Conservation (phyloP, 2,113 vertebrate species). For the Hiodon alosoides region DNA sequence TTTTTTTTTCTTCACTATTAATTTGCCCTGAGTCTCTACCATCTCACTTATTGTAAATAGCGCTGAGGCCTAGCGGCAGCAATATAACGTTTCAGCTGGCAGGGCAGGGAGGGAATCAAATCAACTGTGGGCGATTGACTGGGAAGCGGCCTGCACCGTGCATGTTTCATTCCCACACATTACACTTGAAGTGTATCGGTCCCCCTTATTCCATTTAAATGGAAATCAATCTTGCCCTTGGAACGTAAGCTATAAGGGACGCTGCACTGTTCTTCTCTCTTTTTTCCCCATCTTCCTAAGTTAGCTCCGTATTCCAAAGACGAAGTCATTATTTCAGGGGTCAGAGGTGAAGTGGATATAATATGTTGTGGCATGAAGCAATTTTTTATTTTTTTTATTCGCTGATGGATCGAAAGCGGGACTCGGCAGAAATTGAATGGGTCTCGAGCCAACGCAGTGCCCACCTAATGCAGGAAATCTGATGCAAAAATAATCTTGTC, state of each 20-base stretch:
- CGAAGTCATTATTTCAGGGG: slow-evolving; percentile 13
- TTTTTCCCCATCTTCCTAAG: slow-evolving; percentile 5
- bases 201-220: slow-evolving; percentile 45
- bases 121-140: slow-evolving; percentile 35
- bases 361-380: slow-evolving; percentile 10
- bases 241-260: slow-evolving; percentile 30
- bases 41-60: slow-evolving; percentile 45
- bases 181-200: slow-evolving; percentile 18
- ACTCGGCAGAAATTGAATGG: background rate
- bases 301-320: slow-evolving; percentile 5
- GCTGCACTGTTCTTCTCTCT: background rate
- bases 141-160: slow-evolving; percentile 34
- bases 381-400: slow-evolving; percentile 23
- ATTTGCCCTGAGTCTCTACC: slow-evolving; percentile 30
- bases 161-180: slow-evolving; percentile 34
- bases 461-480: background rate
- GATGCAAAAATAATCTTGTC: slow-evolving; percentile 28
- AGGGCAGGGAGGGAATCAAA: slow-evolving; percentile 33
- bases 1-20: slow-evolving; percentile 25
- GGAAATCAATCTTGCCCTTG: slow-evolving; percentile 33
- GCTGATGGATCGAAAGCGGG: slow-evolving; percentile 9
- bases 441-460: background rate
- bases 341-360: slow-evolving; percentile 22
- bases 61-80: slow-evolving; percentile 38
- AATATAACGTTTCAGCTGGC: slow-evolving; percentile 40